phyloP scores from a whole-genome alignment of 2,113 vertebrate genomes.

The Muntiacus reevesi region DNA sequence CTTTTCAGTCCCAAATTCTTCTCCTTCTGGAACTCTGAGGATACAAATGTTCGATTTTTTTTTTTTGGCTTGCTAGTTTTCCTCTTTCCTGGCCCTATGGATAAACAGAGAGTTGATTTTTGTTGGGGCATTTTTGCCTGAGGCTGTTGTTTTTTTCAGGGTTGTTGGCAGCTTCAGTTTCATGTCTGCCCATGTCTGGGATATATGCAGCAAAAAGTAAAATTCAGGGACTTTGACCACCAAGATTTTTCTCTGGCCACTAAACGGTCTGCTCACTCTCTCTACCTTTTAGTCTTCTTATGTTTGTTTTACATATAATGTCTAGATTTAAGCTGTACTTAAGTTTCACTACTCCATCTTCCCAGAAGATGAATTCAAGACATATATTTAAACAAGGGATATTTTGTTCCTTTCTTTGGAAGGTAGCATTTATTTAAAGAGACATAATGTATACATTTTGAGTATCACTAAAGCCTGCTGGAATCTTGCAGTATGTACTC shows the following conservation, averaged over 20 bases:
- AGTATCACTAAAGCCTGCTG: neutral
- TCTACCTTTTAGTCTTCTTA: neutral
- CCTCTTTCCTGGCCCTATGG: neutral
- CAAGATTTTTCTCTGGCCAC: neutral
- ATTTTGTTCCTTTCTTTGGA: neutral
- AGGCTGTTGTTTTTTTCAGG: neutral
- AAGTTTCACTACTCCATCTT: neutral
- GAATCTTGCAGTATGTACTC: neutral
- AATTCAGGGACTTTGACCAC: neutral
- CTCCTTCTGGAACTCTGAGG: neutral
- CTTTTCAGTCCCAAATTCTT: neutral
- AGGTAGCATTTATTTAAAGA: neutral
- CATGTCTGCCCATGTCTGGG: neutral
- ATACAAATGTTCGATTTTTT: neutral
- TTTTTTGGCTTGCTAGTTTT: neutral
- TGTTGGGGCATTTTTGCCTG: neutral
- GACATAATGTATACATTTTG: neutral
- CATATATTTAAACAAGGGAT: neutral
- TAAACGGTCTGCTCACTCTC: neutral
- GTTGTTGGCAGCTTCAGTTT: neutral
- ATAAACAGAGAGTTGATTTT: neutral
- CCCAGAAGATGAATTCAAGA: neutral
- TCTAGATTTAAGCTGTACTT: neutral
- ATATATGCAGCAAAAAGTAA: neutral
- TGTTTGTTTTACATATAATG: neutral